Base-by-base conservation (phyloP, 2,888 invertebrate species). In the Dicycla oo region DNA sequence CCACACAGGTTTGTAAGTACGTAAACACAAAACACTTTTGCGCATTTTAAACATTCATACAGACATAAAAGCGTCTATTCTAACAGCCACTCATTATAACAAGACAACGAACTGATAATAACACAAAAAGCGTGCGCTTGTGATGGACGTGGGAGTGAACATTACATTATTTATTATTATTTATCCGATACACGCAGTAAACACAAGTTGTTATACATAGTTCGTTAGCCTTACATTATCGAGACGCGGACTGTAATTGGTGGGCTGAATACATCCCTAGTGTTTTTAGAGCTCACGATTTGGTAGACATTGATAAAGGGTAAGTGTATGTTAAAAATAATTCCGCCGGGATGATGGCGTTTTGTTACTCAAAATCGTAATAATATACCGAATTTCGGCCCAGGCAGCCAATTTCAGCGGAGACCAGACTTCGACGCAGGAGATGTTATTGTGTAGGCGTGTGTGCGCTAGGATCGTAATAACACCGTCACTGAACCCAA, bases 211-310 rank as follows among this genome's bases (percentile, higher is more conserved):
- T 81, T 85, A 86, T 91, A 34, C 34, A 34, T 34, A 91, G 90
- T 93, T 94, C 94, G 94, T 94, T 94, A 94, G 93, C 86, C 88
- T 87, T 90, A 90, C 90, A 94, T 93, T 94, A 94, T 94, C 90
- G 92, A 88, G 89, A 91, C 90, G 88, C 78, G 85, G 83, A 80
- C 92, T 93, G 92, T 94, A 94, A 95, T 95, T 94, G 94, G 91
- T 91, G 90, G 88, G 74, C 77, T 86, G 88, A 88, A 89, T 90
- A 92, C 89, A 89, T 84, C 87, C 86, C 79, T 53, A 26, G 15
- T 8, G n/a, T 60, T 0, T 92, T 94, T 91, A 92, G 20, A 90
- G 1, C 0, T 0, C 26, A 85, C 93, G 93, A 93, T 70, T 2
- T 40, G 5, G 13, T 18, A 26, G 0, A 10, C 2, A 4, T 20